Conservation (phyloP, 2,888 invertebrate genomes). For the Ectropis crepuscularia region DNA sequence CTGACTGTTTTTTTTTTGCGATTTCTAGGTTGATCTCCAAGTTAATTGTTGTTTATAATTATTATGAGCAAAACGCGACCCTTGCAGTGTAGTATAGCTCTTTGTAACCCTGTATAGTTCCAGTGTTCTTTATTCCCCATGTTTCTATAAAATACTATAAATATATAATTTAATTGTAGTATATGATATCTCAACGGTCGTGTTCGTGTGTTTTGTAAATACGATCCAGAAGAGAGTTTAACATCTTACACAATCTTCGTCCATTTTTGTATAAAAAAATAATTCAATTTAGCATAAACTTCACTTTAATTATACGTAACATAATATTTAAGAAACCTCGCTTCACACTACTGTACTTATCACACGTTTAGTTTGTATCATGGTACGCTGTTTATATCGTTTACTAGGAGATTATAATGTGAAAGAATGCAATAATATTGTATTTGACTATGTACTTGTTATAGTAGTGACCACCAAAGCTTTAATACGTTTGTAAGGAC, state of each 20-base stretch:
- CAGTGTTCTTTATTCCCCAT: too few species aligned
- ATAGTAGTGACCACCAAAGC: constrained; percentile 31
- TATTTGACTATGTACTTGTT: constrained; percentile 23
- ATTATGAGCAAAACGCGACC: too few species aligned
- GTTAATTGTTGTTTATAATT: too few species aligned
- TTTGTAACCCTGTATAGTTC: too few species aligned
- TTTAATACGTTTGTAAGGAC: constrained; percentile 20
- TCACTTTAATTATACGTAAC: constrained; percentile 5
- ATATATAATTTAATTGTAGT: too few species aligned
- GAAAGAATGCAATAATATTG: constrained; percentile 24
- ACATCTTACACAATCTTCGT: constrained; percentile 64
- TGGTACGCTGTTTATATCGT: constrained; percentile 24
- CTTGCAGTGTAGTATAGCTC: too few species aligned
- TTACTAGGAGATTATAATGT: constrained; percentile 14
- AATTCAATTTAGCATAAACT: constrained; percentile 30
- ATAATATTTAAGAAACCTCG: constrained; percentile 38
- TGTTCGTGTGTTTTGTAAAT: constrained; percentile 43
- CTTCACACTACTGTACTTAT: constrained; percentile 56
- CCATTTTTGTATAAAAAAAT: constrained; percentile 70
- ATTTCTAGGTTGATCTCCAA: too few species aligned
- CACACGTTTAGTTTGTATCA: constrained; percentile 46
- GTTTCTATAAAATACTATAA: too few species aligned
- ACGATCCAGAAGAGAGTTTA: constrained; percentile 38
- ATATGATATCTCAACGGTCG: not conserved
- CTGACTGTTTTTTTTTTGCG: too few species aligned